Conservation (phyloP, 2,888 invertebrate genomes). For the Campoplex capitator region DNA sequence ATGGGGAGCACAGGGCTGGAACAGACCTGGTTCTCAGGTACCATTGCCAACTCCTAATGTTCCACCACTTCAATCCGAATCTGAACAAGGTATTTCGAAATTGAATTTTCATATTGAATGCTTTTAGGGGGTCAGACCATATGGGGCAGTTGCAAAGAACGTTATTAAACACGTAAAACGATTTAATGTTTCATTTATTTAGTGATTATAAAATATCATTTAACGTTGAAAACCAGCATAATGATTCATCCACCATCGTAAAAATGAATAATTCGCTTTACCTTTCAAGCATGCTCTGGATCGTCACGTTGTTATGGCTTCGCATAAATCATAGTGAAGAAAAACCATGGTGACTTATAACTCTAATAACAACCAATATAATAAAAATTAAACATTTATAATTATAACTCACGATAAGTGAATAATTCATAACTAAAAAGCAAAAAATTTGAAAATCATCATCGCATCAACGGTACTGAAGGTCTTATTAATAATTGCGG, state of each 20-base stretch:
- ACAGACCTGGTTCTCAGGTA: conserved; percentile 17
- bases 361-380: not conserved
- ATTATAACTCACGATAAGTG: not conserved
- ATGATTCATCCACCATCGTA: not conserved
- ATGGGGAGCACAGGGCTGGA: conserved; percentile 67
- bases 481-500: not conserved
- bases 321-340: not conserved
- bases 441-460: not conserved
- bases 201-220: not conserved
- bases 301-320: not conserved
- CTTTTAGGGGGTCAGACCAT: not conserved
- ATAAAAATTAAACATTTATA: not conserved
- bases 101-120: conserved; percentile 5
- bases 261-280: not conserved
- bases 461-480: not conserved
- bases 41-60: conserved; percentile 26
- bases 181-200: not conserved
- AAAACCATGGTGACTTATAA: not conserved
- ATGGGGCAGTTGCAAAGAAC: not conserved
- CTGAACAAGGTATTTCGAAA: conserved; percentile 73
- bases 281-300: not conserved
- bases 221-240: not conserved
- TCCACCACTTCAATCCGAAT: conserved; percentile 39
- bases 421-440: not conserved
- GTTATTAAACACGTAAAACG: not conserved